A percentile compares a stretch with the other conserved stretches of the same genome.
Evolutionary conservation across 2,797 vertebrate genomes (phyloP).

Genomic region (Alcedo quadribrachys): DNA sequence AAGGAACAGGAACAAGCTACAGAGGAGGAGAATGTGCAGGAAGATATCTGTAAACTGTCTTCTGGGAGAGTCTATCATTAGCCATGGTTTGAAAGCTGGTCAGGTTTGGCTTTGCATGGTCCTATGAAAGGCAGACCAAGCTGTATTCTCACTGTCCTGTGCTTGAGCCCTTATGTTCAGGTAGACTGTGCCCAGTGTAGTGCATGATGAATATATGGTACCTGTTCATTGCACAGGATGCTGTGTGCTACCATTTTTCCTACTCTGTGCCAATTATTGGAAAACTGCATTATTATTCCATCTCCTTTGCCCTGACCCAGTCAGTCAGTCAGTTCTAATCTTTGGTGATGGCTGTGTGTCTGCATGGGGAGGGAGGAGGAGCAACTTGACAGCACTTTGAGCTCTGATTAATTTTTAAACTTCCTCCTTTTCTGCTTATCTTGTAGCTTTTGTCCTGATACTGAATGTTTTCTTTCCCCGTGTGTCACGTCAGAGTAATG

Average conservation of each 20-base stretch:
- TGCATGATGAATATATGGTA: background rate
- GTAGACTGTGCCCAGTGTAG: background rate
- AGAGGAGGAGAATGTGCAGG: conserved; percentile 16
- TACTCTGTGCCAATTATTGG: background rate
- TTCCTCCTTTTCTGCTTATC: conserved; percentile 58
- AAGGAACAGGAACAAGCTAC: conserved; percentile 15
- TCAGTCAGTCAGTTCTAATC: background rate
- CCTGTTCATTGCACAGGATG: background rate
- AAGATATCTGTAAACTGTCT: conserved; percentile 14
- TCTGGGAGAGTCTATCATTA: background rate
- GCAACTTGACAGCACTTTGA: background rate
- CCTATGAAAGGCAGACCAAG: background rate
- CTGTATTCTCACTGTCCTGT: background rate
- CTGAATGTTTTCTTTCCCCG: background rate
- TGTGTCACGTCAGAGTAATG: conserved; percentile 11
- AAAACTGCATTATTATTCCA: background rate
- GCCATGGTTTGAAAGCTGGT: background rate
- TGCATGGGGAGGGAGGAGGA: background rate
- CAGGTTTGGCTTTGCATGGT: background rate
- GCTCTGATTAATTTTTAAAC: conserved; percentile 68
- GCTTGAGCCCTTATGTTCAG: background rate
- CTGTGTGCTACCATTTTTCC: background rate
- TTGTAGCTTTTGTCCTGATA: conserved; percentile 15
- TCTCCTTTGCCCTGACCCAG: background rate
- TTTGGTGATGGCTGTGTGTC: background rate